Conservation (phyloP, 23 tunicate species). For the Diplosoma virens region DNA sequence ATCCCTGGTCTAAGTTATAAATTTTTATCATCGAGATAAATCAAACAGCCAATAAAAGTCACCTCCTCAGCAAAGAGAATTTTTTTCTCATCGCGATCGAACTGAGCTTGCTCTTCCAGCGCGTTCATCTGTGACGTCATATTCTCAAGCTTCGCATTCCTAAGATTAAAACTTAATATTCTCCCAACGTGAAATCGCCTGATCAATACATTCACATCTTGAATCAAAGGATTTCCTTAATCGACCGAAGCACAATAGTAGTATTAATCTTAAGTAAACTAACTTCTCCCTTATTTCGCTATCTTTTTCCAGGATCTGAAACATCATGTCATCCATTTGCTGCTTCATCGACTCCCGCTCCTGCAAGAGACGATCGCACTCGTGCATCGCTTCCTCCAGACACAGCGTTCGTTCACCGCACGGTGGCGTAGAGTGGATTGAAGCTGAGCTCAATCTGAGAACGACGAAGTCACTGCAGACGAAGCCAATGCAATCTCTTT, state of each 20-base stretch:
- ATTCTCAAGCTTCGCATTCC: background rate
- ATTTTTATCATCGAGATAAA: too few species aligned
- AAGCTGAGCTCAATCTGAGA: too few species aligned
- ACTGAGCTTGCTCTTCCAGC: constrained; percentile 55
- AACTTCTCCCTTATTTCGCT: constrained; percentile 23
- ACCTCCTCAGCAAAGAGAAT: constrained; percentile 63
- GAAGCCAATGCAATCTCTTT: too few species aligned
- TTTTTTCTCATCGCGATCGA: constrained; percentile 53
- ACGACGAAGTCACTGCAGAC: too few species aligned
- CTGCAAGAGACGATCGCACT: constrained; percentile 14
- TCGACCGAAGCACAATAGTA: too few species aligned
- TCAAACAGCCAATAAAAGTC: background rate
- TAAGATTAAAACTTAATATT: background rate
- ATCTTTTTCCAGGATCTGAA: constrained; percentile 27
- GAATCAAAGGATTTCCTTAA: too few species aligned
- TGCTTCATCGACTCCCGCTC: constrained; percentile 10
- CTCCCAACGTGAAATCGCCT: too few species aligned
- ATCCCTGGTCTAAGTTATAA: too few species aligned
- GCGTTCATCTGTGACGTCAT: constrained; percentile 3
- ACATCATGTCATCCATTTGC: constrained; percentile 15
- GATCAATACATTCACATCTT: too few species aligned
- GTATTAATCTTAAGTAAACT: too few species aligned
- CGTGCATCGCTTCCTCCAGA: constrained; percentile 35
- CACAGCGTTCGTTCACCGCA: constrained; percentile 23
- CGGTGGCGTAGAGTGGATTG: too few species aligned